Conservation (phyloP, 2,113 vertebrate species). For the Clarias macrocephalus region DNA sequence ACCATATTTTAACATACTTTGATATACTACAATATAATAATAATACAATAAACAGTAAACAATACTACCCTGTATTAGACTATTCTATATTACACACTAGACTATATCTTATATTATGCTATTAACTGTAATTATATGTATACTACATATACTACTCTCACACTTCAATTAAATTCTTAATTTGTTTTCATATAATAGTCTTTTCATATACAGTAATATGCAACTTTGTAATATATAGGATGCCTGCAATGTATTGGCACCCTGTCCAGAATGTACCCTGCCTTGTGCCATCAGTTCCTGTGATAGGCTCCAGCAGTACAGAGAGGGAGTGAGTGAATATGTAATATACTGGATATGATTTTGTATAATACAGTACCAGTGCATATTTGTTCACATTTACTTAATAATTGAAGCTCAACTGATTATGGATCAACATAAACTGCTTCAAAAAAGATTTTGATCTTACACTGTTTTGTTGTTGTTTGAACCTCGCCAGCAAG, state of each 20-base stretch:
- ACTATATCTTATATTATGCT: not conserved
- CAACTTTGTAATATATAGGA: not conserved
- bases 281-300: no score
- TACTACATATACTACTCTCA: not conserved
- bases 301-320: no score
- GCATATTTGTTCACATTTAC: not conserved
- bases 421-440: not conserved
- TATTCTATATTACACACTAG: not conserved
- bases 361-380: not conserved
- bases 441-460: not conserved
- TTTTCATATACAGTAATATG: not conserved
- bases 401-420: no score
- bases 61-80: not conserved
- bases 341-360: no score
- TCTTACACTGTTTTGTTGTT: no score
- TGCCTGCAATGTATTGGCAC: no score
- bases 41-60: no score
- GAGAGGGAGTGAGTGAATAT: no score
- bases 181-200: not conserved
- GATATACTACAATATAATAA: not conserved
- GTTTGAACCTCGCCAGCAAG: not conserved
- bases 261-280: no score
- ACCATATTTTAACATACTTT: not conserved
- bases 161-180: not conserved
- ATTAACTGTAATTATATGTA: not conserved